Conservation (phyloP, 2,113 vertebrate species). For the Hydropotes inermis region DNA sequence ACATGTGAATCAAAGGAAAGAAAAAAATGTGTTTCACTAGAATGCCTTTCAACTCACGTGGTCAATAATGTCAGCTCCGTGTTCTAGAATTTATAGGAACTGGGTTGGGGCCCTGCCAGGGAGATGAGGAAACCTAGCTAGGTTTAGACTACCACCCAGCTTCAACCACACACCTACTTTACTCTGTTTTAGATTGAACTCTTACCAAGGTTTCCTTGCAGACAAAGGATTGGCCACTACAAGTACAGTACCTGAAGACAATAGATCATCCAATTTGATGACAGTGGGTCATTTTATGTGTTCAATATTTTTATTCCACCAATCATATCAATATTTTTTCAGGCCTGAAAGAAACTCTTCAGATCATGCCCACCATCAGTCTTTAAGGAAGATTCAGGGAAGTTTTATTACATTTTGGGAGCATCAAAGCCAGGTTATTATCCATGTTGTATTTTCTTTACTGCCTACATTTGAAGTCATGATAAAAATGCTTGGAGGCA, state of each 20-base stretch:
- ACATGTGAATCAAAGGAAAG: conserved; percentile 6
- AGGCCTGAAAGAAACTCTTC: neutral
- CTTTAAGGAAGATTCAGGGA: neutral
- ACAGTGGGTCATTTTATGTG: neutral
- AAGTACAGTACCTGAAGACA: neutral
- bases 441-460: neutral
- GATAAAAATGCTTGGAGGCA: neutral
- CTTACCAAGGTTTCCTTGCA: neutral
- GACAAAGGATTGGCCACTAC: neutral
- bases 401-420: neutral
- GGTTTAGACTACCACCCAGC: neutral
- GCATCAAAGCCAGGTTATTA: neutral
- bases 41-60: neutral
- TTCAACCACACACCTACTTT: neutral
- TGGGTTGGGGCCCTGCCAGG: neutral
- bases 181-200: neutral
- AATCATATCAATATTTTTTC: neutral
- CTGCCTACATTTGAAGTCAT: neutral
- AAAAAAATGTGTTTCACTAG: neutral
- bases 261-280: neutral
- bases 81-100: neutral
- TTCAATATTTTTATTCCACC: neutral
- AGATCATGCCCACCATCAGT: neutral
- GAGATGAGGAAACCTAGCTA: neutral
- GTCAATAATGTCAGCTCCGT: neutral